Conservation (phyloP, 1,140 invertebrate genomes). For the Papilio helenus region DNA sequence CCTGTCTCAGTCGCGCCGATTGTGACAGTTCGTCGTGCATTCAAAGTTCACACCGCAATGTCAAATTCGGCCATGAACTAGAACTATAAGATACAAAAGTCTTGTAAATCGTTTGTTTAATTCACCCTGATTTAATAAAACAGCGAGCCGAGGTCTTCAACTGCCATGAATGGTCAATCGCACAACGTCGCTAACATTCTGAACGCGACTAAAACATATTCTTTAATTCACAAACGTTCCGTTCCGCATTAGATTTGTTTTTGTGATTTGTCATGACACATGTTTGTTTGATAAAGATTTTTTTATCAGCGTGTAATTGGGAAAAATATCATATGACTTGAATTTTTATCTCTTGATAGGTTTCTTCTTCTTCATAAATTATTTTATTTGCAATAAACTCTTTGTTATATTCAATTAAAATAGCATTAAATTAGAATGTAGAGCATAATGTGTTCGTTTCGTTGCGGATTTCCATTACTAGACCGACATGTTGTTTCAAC, state of each 20-base stretch:
- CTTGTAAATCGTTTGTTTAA: constrained; percentile 20
- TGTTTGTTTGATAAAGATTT: constrained; percentile 42
- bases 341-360: constrained; percentile 20
- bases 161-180: constrained; percentile 30
- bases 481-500: constrained; percentile 31
- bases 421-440: neutral
- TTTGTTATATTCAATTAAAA: neutral
- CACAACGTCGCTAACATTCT: constrained; percentile 46
- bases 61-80: constrained; percentile 62
- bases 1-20: constrained; percentile 45
- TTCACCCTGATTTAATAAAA: constrained; percentile 28
- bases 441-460: neutral
- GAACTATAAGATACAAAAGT: constrained; percentile 47
- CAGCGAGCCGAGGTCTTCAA: constrained; percentile 21
- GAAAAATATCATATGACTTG: constrained; percentile 37
- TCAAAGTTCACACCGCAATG: constrained; percentile 52
- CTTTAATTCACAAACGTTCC: constrained; percentile 56
- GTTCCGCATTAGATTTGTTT: constrained; percentile 54
- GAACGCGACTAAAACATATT: constrained; percentile 52
- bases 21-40: constrained; percentile 49
- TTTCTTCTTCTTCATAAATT: neutral
- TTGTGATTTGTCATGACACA: constrained; percentile 44
- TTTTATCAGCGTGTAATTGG: constrained; percentile 41
- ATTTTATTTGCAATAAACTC: neutral
- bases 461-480: constrained; percentile 27